Conservation (phyloP, 2,888 invertebrate species). For the Nasonovia ribisnigri region DNA sequence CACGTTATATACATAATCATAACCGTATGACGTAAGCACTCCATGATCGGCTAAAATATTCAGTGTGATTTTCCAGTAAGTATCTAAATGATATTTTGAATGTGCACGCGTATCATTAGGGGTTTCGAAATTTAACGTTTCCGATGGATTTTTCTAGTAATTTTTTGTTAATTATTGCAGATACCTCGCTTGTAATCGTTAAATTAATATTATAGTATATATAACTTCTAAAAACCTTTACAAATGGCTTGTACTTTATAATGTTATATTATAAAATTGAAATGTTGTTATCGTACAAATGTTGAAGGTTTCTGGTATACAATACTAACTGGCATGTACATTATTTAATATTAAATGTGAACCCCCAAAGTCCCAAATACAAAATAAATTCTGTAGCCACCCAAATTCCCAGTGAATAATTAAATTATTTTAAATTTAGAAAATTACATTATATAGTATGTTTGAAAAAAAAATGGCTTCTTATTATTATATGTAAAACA, state of each 20-base stretch:
- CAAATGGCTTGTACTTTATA: neutral
- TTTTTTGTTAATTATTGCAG: no score
- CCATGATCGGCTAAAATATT: neutral
- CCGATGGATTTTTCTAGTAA: neutral
- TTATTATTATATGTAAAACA: neutral
- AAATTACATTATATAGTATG: neutral
- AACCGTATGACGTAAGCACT: neutral
- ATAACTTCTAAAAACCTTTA: neutral
- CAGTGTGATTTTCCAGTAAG: neutral
- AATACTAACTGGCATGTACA: neutral
- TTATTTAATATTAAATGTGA: neutral
- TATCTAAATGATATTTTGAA: neutral
- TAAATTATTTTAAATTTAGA: neutral
- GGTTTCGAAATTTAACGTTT: neutral
- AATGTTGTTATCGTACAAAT: neutral
- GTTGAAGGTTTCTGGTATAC: neutral
- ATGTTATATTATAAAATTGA: neutral
- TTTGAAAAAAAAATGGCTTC: neutral
- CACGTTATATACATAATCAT: conserved; percentile 8
- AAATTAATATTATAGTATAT: neutral
- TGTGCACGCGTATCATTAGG: neutral
- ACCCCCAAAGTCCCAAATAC: neutral
- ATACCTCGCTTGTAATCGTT: neutral
- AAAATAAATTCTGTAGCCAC: neutral
- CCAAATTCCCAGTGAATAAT: neutral